Base-by-base conservation (phyloP, 2,888 invertebrate genomes). In the Allygus modestus region DNA sequence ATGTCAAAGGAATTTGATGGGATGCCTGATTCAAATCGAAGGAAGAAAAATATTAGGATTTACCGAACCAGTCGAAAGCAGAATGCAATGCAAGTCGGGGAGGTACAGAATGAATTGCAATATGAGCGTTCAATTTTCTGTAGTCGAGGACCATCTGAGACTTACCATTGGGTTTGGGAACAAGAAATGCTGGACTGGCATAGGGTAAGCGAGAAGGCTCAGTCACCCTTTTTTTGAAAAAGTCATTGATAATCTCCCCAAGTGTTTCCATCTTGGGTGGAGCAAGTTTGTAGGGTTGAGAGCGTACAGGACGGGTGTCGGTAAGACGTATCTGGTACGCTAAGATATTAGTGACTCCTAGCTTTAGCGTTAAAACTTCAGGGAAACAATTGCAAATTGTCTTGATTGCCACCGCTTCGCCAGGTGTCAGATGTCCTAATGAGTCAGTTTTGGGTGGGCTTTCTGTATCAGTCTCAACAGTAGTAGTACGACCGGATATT, bases 61-160 rank as follows among this genome's bases (percentile, higher is more conserved):
- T 54, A 51, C 54, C 71, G 23, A 82, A 77, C 46, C 23, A 65
- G n/a, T 84, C 69, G 46, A 85, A 84, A 11, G 54, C 75, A 23
- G 61, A 43, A 20, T 86, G 85, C 23, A 43, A 20, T 86, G 85
- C 23, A 77, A 77, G 7, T 71, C 46, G 0, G 61, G 85, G n/a
- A 15, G 84, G 85, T 17, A 65, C 81, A 5, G 75, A 69, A 1
- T 79, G 65, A 31, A 81, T 79, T 17, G 43, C 54, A 0, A 85
- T 28, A 0, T 31, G 20, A 41, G 33, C 23, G 37, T 81, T 85
- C 61, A 84, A 31, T 5, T 84, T 82, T 20, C 82, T 84, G 37
- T 86, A 87, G 65, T 88, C 87, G 0, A 87, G 82, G 9, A 86
- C 87, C 15, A 87, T 58, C 17, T 87, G 86, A 0, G 84, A 71